Percentiles rank a stretch among this genome's conserved stretches.
These are phyloP conservation scores for Peromyscus eremicus DNA, from an alignment of 2,797 vertebrate species.

Conservation along the genomic window DNA sequence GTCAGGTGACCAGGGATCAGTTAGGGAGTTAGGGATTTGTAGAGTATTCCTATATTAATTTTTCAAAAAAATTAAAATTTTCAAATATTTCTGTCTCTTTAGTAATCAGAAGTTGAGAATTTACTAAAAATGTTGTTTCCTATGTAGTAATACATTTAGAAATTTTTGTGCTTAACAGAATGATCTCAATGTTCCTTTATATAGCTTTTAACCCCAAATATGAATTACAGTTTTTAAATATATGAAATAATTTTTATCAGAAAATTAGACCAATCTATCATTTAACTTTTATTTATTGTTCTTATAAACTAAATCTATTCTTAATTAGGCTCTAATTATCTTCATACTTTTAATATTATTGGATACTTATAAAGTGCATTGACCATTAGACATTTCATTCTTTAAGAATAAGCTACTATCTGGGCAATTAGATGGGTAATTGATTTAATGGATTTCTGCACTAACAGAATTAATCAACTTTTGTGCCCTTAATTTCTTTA, in stretches of 20 bases:
- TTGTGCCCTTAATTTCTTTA: slow-evolving; percentile 28
- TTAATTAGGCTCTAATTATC: slow-evolving; percentile 49
- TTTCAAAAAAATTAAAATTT: neutral
- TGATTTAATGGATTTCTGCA: slow-evolving; percentile 55
- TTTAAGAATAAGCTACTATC: slow-evolving; percentile 52
- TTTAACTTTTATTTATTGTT: slow-evolving; percentile 50
- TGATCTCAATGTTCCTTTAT: neutral
- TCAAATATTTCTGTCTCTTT: neutral
- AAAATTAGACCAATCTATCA: slow-evolving; percentile 42
- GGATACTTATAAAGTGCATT: slow-evolving; percentile 54
- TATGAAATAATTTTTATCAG: neutral
- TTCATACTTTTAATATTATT: slow-evolving; percentile 60
- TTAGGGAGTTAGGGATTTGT: too few relatives aligned
- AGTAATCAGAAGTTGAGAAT: slow-evolving; percentile 16
- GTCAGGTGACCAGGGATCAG: neutral
- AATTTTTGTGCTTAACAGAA: slow-evolving; percentile 13
- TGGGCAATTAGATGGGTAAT: slow-evolving; percentile 60
- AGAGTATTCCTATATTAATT: neutral
- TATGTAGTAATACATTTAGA: neutral
- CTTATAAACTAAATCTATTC: slow-evolving; percentile 16
- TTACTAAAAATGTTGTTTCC: neutral
- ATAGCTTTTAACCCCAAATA: neutral
- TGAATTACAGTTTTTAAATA: slow-evolving; percentile 24
- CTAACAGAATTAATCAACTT: slow-evolving; percentile 60
- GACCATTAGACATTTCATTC: slow-evolving; percentile 54